Evolutionary conservation across 2,888 invertebrate genomes (phyloP).

Genomic region (Macaria notata): DNA sequence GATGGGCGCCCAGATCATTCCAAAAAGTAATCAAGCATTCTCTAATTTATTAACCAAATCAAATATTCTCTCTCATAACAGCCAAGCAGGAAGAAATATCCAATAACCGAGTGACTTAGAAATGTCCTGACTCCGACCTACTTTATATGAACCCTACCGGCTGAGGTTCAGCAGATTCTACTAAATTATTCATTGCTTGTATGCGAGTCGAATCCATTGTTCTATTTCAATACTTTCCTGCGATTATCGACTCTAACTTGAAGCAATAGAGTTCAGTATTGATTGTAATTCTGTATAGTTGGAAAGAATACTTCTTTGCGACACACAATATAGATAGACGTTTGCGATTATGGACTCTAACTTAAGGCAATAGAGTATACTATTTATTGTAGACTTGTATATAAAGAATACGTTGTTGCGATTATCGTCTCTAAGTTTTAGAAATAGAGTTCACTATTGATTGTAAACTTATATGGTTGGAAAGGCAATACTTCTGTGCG

Average conservation of each 20-base stretch:
- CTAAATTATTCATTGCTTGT: conserved; percentile 30
- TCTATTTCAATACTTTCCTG: conserved; percentile 9
- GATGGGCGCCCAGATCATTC: too few relatives aligned
- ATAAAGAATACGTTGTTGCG: neutral
- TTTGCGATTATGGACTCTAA: conserved; percentile 26
- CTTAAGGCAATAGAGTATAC: conserved; percentile 2
- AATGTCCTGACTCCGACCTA: neutral
- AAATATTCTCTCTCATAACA: too few relatives aligned
- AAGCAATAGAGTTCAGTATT: conserved; percentile 10
- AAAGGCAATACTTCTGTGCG: neutral
- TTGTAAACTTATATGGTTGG: neutral
- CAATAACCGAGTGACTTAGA: too few relatives aligned
- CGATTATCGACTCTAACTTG: conserved; percentile 24
- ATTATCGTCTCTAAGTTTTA: conserved; percentile 23
- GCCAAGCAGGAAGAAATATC: too few relatives aligned
- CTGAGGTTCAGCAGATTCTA: conserved; percentile 19
- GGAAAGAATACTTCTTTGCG: neutral
- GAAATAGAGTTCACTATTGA: conserved; percentile 11
- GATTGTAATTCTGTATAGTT: neutral
- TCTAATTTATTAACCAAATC: too few relatives aligned
- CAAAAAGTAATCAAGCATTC: too few relatives aligned
- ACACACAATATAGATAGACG: neutral
- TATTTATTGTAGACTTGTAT: neutral
- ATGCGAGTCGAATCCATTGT: conserved; percentile 15
- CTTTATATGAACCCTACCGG: neutral